phyloP scores from a whole-genome alignment of 2,113 vertebrate genomes.

The Diglossa brunneiventris region DNA sequence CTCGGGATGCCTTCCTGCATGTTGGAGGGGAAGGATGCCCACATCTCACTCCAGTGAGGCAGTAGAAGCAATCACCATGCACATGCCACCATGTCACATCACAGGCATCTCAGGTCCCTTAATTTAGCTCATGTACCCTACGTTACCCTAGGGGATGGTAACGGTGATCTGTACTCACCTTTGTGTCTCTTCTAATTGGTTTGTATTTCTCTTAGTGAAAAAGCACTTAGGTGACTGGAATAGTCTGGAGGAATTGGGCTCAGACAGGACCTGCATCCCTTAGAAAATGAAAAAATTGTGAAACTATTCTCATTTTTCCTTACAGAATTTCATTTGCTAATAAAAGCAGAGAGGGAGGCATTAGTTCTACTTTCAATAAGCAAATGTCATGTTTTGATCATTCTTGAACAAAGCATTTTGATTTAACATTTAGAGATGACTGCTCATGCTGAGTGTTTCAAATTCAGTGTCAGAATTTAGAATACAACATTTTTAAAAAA shows the following conservation, averaged over 20 bases:
- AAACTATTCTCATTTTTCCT: neutral
- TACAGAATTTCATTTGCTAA: slow-evolving; percentile 44
- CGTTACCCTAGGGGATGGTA: neutral
- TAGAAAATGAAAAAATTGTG: neutral
- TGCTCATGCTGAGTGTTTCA: slow-evolving; percentile 51
- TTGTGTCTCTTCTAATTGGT: neutral
- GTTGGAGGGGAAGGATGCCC: neutral
- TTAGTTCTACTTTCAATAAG: slow-evolving; percentile 42
- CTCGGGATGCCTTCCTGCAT: neutral
- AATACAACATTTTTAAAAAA: slow-evolving; percentile 12
- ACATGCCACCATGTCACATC: neutral
- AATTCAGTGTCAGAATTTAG: slow-evolving; percentile 49
- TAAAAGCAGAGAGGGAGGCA: slow-evolving; percentile 50
- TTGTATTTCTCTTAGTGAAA: neutral
- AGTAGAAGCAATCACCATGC: neutral
- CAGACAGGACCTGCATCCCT: neutral
- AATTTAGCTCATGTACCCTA: neutral
- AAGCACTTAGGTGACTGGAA: neutral
- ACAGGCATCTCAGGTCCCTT: neutral
- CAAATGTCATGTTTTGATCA: slow-evolving; percentile 66
- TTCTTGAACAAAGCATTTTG: slow-evolving; percentile 53
- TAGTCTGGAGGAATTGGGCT: neutral
- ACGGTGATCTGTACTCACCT: neutral
- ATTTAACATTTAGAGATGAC: slow-evolving; percentile 60
- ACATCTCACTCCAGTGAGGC: neutral